Conservation (phyloP, 2,113 vertebrate genomes). For the Myrmecophaga tridactyla region DNA sequence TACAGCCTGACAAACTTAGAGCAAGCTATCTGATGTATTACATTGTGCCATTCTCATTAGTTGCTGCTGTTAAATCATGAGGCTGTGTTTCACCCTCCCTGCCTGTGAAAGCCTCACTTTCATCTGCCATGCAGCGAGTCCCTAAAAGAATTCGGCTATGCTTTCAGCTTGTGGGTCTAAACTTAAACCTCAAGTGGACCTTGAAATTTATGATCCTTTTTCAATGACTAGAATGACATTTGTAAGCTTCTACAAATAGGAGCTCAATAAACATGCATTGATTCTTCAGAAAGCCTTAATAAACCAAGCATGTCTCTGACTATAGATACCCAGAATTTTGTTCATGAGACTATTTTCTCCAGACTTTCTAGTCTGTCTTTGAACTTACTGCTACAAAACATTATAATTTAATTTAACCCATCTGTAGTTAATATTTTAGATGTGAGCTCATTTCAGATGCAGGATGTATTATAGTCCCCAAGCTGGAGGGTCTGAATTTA, state of each 20-base stretch:
- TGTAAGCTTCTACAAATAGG: background rate
- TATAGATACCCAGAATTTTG: background rate
- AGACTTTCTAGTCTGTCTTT: background rate
- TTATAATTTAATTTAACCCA: background rate
- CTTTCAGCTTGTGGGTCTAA: background rate
- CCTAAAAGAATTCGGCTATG: background rate
- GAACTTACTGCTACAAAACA: background rate
- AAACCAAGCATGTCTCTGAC: background rate
- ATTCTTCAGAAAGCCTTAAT: background rate
- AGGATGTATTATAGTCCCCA: background rate
- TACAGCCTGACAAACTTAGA: background rate
- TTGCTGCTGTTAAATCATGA: background rate
- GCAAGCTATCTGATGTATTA: background rate
- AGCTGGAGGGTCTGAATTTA: background rate
- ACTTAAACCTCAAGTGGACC: background rate
- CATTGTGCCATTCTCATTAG: background rate
- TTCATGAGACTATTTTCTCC: background rate
- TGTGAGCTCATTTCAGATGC: background rate
- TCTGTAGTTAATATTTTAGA: constrained; percentile 1
- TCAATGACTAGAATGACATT: background rate
- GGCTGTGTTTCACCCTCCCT: background rate
- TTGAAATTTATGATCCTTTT: background rate
- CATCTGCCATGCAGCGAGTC: background rate
- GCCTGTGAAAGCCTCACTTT: background rate
- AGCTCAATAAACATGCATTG: background rate